Base-by-base conservation (phyloP, 2,797 vertebrate genomes). In the Mormyrus hasselquistii region DNA sequence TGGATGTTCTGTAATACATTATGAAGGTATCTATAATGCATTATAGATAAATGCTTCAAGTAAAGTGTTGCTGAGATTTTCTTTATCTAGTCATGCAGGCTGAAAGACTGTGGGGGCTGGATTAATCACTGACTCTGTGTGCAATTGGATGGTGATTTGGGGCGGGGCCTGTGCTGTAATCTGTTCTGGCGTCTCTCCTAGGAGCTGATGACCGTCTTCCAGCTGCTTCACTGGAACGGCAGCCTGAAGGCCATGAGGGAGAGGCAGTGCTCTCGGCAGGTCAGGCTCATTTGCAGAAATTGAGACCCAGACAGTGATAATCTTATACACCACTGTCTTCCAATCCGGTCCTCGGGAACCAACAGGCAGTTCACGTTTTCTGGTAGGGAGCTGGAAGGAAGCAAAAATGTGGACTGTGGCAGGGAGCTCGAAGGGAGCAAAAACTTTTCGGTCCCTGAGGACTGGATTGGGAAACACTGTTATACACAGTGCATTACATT, bases 161-260 rank as follows among this genome's bases (percentile, higher is more conserved):
- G 34, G 7, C 19, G 12, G 59, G 52, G 55, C 29, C 10, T 59
- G 57, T 53, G 85, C 2, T 29, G 14, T 86, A 52, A 55, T 16
- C 55, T 38, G 44, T 34, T 1, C 0, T 0, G 14, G 41, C 3
- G 19, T 88, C 91, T 69, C 0, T 88, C 89, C 82, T 93, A 99
- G 98, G 98, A 99, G 93, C 95, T 99, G 94, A 99, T 99, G 98
- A 99, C 98, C 0, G 98, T 99, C 57, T 99, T 99, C 93, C 98
- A 99, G 94, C 96, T 99, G 91, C 90, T 99, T 90, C 98, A 99
- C 89, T 99, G 98, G 98, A 99, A 99, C 0, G 98, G 98, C 90
- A 99, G 98, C 93, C 97, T 99, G 10, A 99, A 98, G 93, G 98
- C 98, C 92, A 99, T 99, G 98, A 96, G 98, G 84, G 98, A 99